These are phyloP conservation scores for Columba guinea DNA, from an alignment of 2,797 vertebrate genomes.

Conservation along the genomic window DNA sequence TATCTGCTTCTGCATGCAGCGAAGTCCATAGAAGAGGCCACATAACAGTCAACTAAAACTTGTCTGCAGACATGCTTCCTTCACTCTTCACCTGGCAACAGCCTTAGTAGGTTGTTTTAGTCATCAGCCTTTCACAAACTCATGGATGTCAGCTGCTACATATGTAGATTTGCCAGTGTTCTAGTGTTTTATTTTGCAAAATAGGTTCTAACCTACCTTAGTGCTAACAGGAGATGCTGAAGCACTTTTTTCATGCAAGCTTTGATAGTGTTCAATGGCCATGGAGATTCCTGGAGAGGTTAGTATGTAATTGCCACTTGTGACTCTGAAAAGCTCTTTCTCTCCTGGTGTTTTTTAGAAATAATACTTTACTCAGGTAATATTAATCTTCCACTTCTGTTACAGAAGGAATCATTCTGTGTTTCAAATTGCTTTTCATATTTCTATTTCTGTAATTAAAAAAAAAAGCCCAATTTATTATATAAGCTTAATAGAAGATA, in stretches of 20 bases:
- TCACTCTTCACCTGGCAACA: not conserved
- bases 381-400: constrained; percentile 40
- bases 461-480: constrained; percentile 18
- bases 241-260: not conserved
- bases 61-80: not conserved
- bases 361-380: not conserved
- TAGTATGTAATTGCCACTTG: constrained; percentile 27
- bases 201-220: not conserved
- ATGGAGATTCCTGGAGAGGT: constrained; percentile 7
- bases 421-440: constrained; percentile 27
- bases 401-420: not conserved
- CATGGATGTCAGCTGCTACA: not conserved
- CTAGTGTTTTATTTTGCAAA: not conserved
- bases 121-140: not conserved
- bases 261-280: not conserved
- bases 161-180: not conserved
- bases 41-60: not conserved
- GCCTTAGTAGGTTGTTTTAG: not conserved
- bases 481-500: not conserved
- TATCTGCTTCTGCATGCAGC: not conserved
- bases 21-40: not conserved
- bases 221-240: not conserved
- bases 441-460: constrained; percentile 45
- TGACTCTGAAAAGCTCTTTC: constrained; percentile 32
- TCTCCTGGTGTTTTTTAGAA: constrained; percentile 7